Conservation (phyloP, 2,113 vertebrate genomes). For the Pantherophis guttatus region DNA sequence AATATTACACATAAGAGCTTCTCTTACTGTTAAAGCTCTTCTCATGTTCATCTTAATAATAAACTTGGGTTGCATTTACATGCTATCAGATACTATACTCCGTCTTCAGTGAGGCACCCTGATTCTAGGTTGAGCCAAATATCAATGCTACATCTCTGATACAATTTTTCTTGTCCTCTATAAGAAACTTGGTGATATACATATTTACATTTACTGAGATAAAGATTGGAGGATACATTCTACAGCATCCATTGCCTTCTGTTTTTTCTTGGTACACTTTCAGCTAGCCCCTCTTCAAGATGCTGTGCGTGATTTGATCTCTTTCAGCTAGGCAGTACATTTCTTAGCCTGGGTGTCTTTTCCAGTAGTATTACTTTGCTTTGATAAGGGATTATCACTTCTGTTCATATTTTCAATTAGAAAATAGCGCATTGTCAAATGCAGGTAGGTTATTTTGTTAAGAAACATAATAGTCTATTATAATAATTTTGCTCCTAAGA, state of each 20-base stretch:
- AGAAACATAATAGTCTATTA: conserved; percentile 45
- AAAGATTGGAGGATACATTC: not conserved
- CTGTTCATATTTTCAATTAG: conserved; percentile 41
- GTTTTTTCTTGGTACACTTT: conserved; percentile 22
- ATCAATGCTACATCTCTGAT: not conserved
- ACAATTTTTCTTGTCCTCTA: not conserved
- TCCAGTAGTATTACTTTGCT: conserved; percentile 31
- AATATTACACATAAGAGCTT: conserved; percentile 36
- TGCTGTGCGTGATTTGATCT: conserved; percentile 14
- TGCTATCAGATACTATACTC: conserved; percentile 2
- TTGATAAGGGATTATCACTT: conserved; percentile 26
- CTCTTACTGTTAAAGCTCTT: conserved; percentile 12
- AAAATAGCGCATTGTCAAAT: conserved; percentile 51
- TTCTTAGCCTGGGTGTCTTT: conserved; percentile 41
- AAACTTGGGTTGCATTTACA: conserved; percentile 22
- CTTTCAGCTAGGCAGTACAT: conserved; percentile 48
- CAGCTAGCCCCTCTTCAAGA: conserved; percentile 13
- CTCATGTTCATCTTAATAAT: conserved; percentile 9
- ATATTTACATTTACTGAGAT: not conserved
- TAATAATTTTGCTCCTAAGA: conserved; percentile 53
- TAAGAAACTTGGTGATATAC: not conserved
- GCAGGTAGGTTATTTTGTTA: conserved; percentile 51
- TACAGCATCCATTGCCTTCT: not conserved
- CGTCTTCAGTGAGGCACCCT: not conserved
- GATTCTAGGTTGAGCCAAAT: not conserved